These are phyloP conservation scores for Trachops cirrhosus DNA, from an alignment of 2,797 vertebrate species.

Conservation along the genomic window DNA sequence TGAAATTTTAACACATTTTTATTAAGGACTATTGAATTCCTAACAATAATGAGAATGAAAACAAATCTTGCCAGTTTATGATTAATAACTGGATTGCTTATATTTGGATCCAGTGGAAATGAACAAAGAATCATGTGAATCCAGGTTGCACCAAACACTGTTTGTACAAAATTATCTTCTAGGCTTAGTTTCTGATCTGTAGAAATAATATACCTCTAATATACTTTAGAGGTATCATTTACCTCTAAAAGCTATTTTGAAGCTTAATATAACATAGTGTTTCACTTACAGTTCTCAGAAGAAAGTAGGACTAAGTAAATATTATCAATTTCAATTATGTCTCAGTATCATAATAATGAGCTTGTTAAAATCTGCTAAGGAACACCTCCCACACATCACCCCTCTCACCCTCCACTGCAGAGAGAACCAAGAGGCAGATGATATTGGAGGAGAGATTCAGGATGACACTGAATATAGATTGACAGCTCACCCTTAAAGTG, in stretches of 20 bases:
- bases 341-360: not conserved
- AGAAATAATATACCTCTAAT: not conserved
- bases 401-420: not conserved
- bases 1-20: not conserved
- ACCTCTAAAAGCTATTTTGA: not conserved
- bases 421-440: not conserved
- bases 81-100: not conserved
- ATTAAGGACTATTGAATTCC: not conserved
- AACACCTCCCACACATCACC: not conserved
- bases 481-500: not conserved
- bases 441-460: not conserved
- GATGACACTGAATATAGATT: not conserved
- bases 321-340: constrained; percentile 36
- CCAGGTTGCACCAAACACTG: not conserved
- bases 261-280: constrained; percentile 9
- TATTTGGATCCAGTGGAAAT: not conserved
- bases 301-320: constrained; percentile 22
- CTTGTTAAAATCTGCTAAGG: not conserved
- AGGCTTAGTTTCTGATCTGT: not conserved
- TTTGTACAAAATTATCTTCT: not conserved
- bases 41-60: not conserved
- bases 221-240: too few species aligned
- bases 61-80: not conserved
- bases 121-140: not conserved
- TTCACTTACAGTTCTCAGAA: constrained; percentile 28